phyloP scores from a whole-genome alignment of 2,797 vertebrate species.

The Dromococcyx pavoninus region DNA sequence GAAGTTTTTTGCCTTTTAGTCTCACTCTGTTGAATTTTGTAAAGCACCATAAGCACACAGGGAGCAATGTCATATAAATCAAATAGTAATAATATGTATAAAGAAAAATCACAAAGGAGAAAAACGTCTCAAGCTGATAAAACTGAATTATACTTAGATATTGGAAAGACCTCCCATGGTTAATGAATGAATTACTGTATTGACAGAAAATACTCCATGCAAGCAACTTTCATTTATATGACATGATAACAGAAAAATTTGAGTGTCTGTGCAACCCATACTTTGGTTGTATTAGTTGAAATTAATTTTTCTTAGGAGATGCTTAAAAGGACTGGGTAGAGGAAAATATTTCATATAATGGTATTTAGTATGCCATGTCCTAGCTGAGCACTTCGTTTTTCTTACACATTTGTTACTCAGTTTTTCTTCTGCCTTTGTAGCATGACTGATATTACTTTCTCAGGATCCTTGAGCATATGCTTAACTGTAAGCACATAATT shows the following conservation, averaged over 20 bases:
- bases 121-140: slow-evolving; percentile 49
- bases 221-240: neutral
- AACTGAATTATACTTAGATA: slow-evolving; percentile 49
- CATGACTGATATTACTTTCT: neutral
- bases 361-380: neutral
- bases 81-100: slow-evolving; percentile 55
- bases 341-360: neutral
- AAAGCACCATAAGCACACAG: neutral
- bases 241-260: neutral
- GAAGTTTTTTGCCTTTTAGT: slow-evolving; percentile 12
- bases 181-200: slow-evolving; percentile 21
- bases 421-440: neutral
- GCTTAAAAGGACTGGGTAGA: neutral
- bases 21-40: slow-evolving; percentile 17
- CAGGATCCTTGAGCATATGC: neutral
- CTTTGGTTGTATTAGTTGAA: neutral
- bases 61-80: slow-evolving; percentile 5
- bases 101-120: slow-evolving; percentile 44
- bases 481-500: neutral
- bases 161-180: slow-evolving; percentile 41
- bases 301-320: neutral
- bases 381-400: neutral
- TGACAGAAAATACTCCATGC: slow-evolving; percentile 10
- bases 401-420: neutral
- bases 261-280: neutral